A percentile compares a stretch with the other conserved stretches of the same genome.
phyloP scores from a whole-genome alignment of 2,888 invertebrate genomes.

The Bibio marci region DNA sequence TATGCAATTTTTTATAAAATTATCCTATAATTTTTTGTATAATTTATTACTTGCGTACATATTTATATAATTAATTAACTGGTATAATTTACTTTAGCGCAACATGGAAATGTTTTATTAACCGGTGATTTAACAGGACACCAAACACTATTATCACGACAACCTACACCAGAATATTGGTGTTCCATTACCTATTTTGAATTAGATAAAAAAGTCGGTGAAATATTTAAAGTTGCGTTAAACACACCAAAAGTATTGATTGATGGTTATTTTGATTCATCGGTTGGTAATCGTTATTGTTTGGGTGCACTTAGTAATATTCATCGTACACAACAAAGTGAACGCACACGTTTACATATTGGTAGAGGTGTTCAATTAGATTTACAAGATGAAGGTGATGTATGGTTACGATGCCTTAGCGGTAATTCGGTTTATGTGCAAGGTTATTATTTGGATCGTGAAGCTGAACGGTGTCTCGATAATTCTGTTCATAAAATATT shows the following conservation, averaged over 20 bases:
- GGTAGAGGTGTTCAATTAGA: conserved; percentile 97
- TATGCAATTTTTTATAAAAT: neutral
- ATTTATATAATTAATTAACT: too few relatives aligned
- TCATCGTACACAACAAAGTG: conserved; percentile 90
- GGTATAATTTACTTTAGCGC: conserved; percentile 21
- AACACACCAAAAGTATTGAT: conserved; percentile 85
- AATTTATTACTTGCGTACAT: too few relatives aligned
- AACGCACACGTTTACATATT: conserved; percentile 87
- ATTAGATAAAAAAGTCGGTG: conserved; percentile 89
- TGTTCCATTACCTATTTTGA: conserved; percentile 99
- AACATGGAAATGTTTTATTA: conserved; percentile 12
- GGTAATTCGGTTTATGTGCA: conserved; percentile 98
- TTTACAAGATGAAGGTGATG: conserved; percentile 85
- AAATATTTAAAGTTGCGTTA: conserved; percentile 76
- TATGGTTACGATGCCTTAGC: conserved; percentile 90
- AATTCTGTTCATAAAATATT: conserved; percentile 99
- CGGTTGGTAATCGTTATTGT: conserved; percentile 92
- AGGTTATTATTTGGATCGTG: conserved; percentile 93
- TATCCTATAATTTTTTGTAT: too few relatives aligned
- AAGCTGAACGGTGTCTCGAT: conserved; percentile 90
- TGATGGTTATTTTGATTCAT: conserved; percentile 96
- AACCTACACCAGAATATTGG: conserved; percentile 94
- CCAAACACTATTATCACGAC: conserved; percentile 51
- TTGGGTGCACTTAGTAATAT: conserved; percentile 97
- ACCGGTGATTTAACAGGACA: conserved; percentile 22